phyloP scores from a whole-genome alignment of 2,888 invertebrate genomes.

The Hololepta plana region DNA sequence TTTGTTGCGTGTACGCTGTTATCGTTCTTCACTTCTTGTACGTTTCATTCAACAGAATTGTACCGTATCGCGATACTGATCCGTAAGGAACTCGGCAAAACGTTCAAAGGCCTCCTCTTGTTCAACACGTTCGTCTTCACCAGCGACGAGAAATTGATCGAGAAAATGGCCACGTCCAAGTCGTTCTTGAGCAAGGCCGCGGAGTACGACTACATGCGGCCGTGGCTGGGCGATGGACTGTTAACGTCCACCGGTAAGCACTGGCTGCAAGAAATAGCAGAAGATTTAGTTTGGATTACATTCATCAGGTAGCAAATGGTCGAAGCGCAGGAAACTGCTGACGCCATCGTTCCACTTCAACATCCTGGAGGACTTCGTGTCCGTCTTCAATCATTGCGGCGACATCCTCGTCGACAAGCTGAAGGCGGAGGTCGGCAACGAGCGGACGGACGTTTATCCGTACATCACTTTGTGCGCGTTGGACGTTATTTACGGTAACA shows the following conservation, averaged over 20 bases:
- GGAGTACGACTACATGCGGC: constrained; percentile 15
- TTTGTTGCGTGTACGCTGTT: too few relatives aligned
- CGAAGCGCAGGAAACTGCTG: constrained; percentile 43
- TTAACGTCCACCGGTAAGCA: constrained; percentile 16
- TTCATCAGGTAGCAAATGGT: constrained; percentile 36
- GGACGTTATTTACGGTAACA: constrained; percentile 42
- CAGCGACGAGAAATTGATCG: constrained; percentile 11
- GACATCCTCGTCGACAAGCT: constrained; percentile 36
- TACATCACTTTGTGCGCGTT: constrained; percentile 37
- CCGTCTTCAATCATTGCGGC: constrained; percentile 47
- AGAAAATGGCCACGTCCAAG: constrained; percentile 14
- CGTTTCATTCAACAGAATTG: too few relatives aligned
- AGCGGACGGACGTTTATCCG: constrained; percentile 37
- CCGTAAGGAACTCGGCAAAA: constrained; percentile 6
- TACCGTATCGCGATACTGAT: constrained; percentile 7
- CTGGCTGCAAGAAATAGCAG: neutral
- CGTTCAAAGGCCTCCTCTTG: too few relatives aligned
- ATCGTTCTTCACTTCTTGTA: too few relatives aligned
- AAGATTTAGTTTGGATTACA: constrained; percentile 1
- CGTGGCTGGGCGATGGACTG: constrained; percentile 19
- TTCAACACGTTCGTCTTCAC: constrained; percentile 6
- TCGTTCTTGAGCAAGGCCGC: constrained; percentile 16
- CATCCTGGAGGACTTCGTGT: constrained; percentile 52
- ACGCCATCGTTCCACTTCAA: constrained; percentile 63
- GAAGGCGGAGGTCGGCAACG: constrained; percentile 18